phyloP scores from a whole-genome alignment of 2,797 vertebrate species.

The Choloepus didactylus region DNA sequence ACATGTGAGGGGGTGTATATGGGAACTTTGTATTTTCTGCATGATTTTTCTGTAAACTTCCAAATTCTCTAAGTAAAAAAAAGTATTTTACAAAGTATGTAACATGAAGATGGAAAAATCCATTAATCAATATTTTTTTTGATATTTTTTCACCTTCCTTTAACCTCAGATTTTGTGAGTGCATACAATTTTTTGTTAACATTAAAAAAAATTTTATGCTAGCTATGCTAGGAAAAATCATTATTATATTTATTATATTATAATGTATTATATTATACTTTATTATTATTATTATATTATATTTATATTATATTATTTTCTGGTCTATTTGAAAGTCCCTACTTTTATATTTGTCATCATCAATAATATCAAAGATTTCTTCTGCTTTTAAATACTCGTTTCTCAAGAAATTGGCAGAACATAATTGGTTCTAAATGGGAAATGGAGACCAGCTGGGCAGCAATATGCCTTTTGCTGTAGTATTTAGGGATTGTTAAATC shows the following conservation, averaged over 20 bases:
- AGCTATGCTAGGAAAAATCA: neutral
- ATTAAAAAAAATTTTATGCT: neutral
- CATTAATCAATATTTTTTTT: neutral
- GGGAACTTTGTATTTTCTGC: too few relatives aligned
- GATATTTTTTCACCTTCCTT: neutral
- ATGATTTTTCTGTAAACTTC: too few relatives aligned
- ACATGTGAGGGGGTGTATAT: too few relatives aligned
- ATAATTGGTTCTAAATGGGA: neutral
- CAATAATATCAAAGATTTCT: neutral
- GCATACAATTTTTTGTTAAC: neutral
- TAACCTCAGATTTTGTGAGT: neutral
- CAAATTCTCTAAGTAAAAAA: too few relatives aligned
- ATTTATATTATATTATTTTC: neutral
- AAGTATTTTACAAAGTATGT: neutral
- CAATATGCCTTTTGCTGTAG: neutral
- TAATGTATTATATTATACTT: too few relatives aligned
- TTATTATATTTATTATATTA: neutral
- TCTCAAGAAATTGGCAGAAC: neutral
- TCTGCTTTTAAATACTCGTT: neutral
- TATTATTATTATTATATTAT: too few relatives aligned
- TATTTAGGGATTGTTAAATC: neutral
- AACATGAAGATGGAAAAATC: conserved; percentile 36
- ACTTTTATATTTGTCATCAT: neutral
- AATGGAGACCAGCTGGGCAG: neutral
- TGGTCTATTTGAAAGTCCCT: neutral